Evolutionary conservation across 2,113 vertebrate genomes (phyloP).

Genomic region (Xyliphius kryptos): DNA sequence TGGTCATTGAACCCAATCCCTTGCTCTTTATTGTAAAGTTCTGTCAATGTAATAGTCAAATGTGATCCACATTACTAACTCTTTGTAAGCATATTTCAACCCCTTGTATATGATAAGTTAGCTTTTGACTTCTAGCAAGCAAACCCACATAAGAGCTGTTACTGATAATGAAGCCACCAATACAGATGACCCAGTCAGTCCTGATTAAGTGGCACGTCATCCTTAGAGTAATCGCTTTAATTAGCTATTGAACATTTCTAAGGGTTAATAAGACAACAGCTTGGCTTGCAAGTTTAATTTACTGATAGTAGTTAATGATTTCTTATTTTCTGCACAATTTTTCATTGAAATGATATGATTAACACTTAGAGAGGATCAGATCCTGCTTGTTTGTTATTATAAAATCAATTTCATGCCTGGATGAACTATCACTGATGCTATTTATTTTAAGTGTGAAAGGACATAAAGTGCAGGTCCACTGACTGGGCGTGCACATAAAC

Average conservation of each 20-base stretch:
- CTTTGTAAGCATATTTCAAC: too few relatives aligned
- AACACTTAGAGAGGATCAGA: slow-evolving; percentile 82
- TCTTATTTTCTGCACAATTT: slow-evolving; percentile 76
- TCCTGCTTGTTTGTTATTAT: slow-evolving; percentile 86
- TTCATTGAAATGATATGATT: slow-evolving; percentile 94
- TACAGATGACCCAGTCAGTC: slow-evolving; percentile 63
- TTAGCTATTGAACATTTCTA: slow-evolving; percentile 87
- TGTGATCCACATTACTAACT: too few relatives aligned
- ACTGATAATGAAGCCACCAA: slow-evolving; percentile 64
- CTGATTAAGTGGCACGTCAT: slow-evolving; percentile 75
- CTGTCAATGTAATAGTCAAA: too few relatives aligned
- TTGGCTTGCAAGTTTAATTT: slow-evolving; percentile 83
- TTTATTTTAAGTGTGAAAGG: slow-evolving; percentile 57
- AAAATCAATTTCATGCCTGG: slow-evolving; percentile 98
- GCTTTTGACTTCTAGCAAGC: not conserved
- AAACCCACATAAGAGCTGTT: slow-evolving; percentile 39
- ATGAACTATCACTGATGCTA: slow-evolving; percentile 70
- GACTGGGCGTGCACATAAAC: slow-evolving; percentile 3
- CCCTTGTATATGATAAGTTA: too few relatives aligned
- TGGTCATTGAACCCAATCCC: too few relatives aligned
- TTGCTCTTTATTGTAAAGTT: too few relatives aligned
- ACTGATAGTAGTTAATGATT: slow-evolving; percentile 85
- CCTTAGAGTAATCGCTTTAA: slow-evolving; percentile 87
- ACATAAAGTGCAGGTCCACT: slow-evolving; percentile 39
- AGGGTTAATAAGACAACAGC: slow-evolving; percentile 83